These are phyloP conservation scores for Lacerta agilis DNA, from an alignment of 2,797 vertebrate species.

Conservation along the genomic window DNA sequence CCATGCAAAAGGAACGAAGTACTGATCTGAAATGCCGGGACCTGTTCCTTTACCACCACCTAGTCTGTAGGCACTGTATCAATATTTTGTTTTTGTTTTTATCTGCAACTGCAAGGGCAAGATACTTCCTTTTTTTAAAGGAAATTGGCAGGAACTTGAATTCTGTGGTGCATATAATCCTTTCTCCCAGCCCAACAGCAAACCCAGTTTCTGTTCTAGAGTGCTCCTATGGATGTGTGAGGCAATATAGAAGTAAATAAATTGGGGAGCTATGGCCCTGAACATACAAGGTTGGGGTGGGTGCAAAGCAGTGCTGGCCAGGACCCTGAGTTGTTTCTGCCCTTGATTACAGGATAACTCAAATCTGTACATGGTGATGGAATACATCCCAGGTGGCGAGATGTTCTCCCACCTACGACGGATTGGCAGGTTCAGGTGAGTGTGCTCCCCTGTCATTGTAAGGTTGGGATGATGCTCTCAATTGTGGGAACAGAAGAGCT, in stretches of 20 bases:
- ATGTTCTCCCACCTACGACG: slow-evolving; percentile 94
- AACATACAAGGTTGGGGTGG: not conserved
- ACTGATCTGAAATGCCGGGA: not conserved
- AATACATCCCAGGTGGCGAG: slow-evolving; percentile 91
- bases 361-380: slow-evolving; percentile 96
- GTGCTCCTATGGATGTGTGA: not conserved
- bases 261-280: not conserved
- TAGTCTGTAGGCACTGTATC: not conserved
- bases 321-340: slow-evolving; percentile 3
- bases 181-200: not conserved
- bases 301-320: not conserved
- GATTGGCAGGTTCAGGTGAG: slow-evolving; percentile 92
- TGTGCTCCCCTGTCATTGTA: not conserved
- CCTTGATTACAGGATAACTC: slow-evolving; percentile 84
- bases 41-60: not conserved
- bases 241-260: not conserved
- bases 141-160: not conserved
- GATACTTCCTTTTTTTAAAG: not conserved
- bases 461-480: not conserved
- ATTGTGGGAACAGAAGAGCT: not conserved
- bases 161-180: not conserved
- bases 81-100: not conserved
- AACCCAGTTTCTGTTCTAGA: not conserved
- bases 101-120: not conserved
- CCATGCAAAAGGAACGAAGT: not conserved